These are phyloP conservation scores for Hiodon tergisus DNA, from an alignment of 2,113 vertebrate genomes.

Conservation along the genomic window DNA sequence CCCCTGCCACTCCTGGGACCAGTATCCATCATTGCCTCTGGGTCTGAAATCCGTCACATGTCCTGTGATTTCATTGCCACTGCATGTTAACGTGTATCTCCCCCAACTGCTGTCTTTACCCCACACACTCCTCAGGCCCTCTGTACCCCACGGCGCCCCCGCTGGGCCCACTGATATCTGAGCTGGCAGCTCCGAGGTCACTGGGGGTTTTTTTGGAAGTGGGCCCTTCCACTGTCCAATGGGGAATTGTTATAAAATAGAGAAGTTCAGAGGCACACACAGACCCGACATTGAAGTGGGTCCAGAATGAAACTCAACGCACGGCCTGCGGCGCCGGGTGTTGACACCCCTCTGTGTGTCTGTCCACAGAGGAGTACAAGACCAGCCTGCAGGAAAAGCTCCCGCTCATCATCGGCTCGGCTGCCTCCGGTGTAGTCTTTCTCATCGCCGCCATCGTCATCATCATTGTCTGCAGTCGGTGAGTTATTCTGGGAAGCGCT, in stretches of 20 bases:
- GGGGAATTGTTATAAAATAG: neutral
- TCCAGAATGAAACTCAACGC: neutral
- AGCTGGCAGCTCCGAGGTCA: neutral
- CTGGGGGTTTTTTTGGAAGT: neutral
- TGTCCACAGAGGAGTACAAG: conserved; percentile 78
- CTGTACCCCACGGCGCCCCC: neutral
- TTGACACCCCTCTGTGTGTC: neutral
- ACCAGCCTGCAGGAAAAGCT: conserved; percentile 90
- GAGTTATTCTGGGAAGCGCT: conserved; percentile 32
- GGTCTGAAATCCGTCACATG: neutral
- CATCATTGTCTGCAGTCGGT: conserved; percentile 84
- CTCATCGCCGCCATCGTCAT: conserved; percentile 83
- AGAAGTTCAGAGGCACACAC: neutral
- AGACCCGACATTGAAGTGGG: neutral
- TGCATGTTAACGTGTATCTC: neutral
- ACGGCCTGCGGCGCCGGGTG: neutral
- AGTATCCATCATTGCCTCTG: neutral
- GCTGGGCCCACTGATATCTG: neutral
- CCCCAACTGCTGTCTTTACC: neutral
- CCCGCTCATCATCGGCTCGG: conserved; percentile 87
- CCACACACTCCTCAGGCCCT: neutral
- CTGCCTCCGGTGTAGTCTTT: conserved; percentile 81
- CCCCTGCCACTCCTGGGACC: neutral
- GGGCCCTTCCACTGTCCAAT: too few species aligned
- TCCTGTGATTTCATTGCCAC: neutral